Evolutionary conservation across 2,797 vertebrate species (phyloP), one percentile per base, ranked within the genome.

Genomic region (Rhincodon typus): DNA sequence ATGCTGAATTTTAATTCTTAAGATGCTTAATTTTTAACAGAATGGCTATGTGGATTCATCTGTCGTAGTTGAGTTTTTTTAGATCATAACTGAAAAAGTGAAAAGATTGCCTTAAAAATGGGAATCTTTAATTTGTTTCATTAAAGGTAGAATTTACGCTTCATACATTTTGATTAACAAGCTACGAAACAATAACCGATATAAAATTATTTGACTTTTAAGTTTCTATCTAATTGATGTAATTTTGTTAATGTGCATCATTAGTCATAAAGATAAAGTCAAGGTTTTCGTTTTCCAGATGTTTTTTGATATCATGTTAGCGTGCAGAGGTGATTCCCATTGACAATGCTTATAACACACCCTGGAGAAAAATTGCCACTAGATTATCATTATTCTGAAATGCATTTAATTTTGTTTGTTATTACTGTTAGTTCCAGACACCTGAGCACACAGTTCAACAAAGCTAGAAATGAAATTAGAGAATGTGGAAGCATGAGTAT

Each of bases 391-490:
- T 74, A 95, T n/a, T 77, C 70, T 95, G 46, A 72, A 57, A 50
- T 50, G 30, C 25, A 17, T 50, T 74, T 30, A 62, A 77, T 53
- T 72, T 95, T 72, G 70, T 57, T 95, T 95, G 94, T 77, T 46
- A 95, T 77, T 15, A 77, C 46, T 30, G 77, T 95, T 95, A 95
- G 94, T 95, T 95, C 70, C 94, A 95, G 94, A 17, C 38, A 95
- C 70, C 94, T 77, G 70, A 74, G 46, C 70, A 53, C 94, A 53
- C 94, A 15, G 67, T 66, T 77, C 70, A 74, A 95, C 72, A 72
- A 25, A 72, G 17, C 69, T 95, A 34, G 70, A 95, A 77, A 72
- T 70, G 23, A 94, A 34, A 50, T 57, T 50, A 69, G 62, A 38
- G 30, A 95, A 27, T 57, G 46, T 53, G 46, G 46, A 95, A 69